Evolutionary conservation across 1,140 invertebrate species (phyloP), one percentile per base, ranked within the genome.

Genomic region (Wasmannia auropunctata): DNA sequence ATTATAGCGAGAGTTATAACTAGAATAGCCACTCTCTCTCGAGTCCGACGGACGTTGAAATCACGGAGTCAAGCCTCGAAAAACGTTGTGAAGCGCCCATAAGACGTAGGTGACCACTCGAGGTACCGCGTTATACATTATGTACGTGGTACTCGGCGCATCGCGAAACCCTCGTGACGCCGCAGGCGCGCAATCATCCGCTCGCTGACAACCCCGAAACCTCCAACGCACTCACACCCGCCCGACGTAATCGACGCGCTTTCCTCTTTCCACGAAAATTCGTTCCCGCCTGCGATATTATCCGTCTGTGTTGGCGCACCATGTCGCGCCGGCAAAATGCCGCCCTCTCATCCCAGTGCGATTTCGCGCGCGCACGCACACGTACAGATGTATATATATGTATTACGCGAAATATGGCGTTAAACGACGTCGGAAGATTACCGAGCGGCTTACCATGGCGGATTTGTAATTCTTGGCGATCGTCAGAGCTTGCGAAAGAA

Each of bases 181-280:
- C 90, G 90, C 87, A 86, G 91, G 92, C 91, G 62, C 86, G 91
- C 92, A 91, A 92, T 92, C 92, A 89, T 92, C 89, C 89, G 86
- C 91, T 86, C 86, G 69, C 87, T 87, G 75, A 88, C 88, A 91
- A 90, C 88, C 85, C 88, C 63, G 88, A 87, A 85, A 89, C 83
- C 88, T 89, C 89, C 87, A 88, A 91, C 86, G 65, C 86, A 76
- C 90, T 88, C 83, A 62, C 85, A 85, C 81, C 87, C 63, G 11
- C 60, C 11, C 56, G 58, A 80, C 70, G 62, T 88, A 86, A 83
- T 85, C 88, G 86, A 88, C 84, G 86, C 83, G 85, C 63, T 86
- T 87, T 65, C 67, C 85, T 83, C 86, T 86, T 87, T 88, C 80
- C 76, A 76, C 84, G 87, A 85, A 89, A 91, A 91, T 92, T 87